Evolutionary conservation across 2,888 invertebrate genomes (phyloP).

Genomic region (Orgyia antiqua): DNA sequence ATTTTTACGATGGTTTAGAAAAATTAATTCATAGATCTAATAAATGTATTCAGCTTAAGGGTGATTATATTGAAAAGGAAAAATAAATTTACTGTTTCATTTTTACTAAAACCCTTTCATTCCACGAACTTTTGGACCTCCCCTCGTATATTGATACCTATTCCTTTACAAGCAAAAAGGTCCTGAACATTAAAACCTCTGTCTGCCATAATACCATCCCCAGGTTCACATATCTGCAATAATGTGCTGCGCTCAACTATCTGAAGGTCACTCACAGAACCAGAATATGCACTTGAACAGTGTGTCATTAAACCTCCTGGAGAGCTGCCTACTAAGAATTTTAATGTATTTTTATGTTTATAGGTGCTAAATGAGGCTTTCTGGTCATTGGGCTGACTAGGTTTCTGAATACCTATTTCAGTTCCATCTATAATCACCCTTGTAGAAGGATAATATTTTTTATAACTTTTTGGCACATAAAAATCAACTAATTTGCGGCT

Average conservation of each 20-base stretch:
- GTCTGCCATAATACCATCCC: slow-evolving; percentile 17
- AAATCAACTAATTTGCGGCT: background rate
- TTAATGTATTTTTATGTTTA: slow-evolving; percentile 3
- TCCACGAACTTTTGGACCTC: too few relatives aligned
- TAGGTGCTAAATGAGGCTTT: slow-evolving; percentile 3
- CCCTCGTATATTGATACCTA: slow-evolving; percentile 3
- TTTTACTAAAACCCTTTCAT: too few relatives aligned
- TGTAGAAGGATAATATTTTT: background rate
- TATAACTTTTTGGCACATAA: background rate
- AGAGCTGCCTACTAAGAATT: slow-evolving; percentile 2
- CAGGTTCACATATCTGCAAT: background rate
- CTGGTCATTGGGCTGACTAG: slow-evolving; percentile 2
- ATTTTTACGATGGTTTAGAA: too few relatives aligned
- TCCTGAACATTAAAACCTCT: slow-evolving; percentile 25
- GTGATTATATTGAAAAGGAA: too few relatives aligned
- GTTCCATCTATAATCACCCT: background rate
- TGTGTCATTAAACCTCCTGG: slow-evolving; percentile 2
- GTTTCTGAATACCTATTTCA: slow-evolving; percentile 1
- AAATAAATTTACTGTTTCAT: too few relatives aligned
- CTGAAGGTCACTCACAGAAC: slow-evolving; percentile 1
- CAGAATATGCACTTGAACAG: slow-evolving; percentile 1
- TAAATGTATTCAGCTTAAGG: too few relatives aligned
- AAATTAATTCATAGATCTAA: too few relatives aligned
- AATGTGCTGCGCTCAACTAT: slow-evolving; percentile 1
- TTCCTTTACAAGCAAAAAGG: slow-evolving; percentile 13